Conservation (phyloP, 2,888 invertebrate species). For the Eumacrocentrus americanus region DNA sequence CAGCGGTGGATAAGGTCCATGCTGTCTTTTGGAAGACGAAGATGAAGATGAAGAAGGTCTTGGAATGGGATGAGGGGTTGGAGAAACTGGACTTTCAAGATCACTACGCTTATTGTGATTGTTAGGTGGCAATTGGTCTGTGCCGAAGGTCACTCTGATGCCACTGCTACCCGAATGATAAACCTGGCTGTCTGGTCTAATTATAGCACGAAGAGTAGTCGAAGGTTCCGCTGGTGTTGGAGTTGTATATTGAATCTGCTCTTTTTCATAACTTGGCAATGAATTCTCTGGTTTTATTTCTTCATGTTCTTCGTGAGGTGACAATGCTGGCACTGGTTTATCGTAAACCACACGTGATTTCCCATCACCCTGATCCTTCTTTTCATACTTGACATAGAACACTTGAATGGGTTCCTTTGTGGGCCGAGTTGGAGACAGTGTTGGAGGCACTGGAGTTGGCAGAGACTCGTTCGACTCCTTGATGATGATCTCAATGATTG, state of each 20-base stretch:
- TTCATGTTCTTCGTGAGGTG: conserved; percentile 73
- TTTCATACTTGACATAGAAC: conserved; percentile 87
- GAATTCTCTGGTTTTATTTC: conserved; percentile 50
- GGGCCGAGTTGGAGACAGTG: conserved; percentile 61
- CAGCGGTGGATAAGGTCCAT: conserved; percentile 55
- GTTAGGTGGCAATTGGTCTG: conserved; percentile 63
- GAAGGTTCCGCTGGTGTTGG: conserved; percentile 67
- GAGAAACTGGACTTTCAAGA: conserved; percentile 37
- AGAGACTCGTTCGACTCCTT: conserved; percentile 86
- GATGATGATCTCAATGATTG: conserved; percentile 90
- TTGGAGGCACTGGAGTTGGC: conserved; percentile 67
- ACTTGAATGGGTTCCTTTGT: conserved; percentile 88
- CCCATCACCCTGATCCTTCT: conserved; percentile 73
- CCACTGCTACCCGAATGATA: conserved; percentile 79
- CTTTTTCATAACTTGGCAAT: conserved; percentile 61
- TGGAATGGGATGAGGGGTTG: conserved; percentile 56
- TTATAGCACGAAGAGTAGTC: conserved; percentile 83
- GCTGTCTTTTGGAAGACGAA: conserved; percentile 56
- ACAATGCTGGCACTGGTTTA: conserved; percentile 79
- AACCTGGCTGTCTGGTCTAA: conserved; percentile 84
- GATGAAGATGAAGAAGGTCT: conserved; percentile 41
- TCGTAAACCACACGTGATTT: conserved; percentile 80
- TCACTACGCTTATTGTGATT: conserved; percentile 57
- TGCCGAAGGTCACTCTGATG: conserved; percentile 82
- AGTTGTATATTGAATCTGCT: conserved; percentile 64